Evolutionary conservation across 2,888 invertebrate genomes (phyloP).

Genomic region (Sphaerophoria rueppellii): DNA sequence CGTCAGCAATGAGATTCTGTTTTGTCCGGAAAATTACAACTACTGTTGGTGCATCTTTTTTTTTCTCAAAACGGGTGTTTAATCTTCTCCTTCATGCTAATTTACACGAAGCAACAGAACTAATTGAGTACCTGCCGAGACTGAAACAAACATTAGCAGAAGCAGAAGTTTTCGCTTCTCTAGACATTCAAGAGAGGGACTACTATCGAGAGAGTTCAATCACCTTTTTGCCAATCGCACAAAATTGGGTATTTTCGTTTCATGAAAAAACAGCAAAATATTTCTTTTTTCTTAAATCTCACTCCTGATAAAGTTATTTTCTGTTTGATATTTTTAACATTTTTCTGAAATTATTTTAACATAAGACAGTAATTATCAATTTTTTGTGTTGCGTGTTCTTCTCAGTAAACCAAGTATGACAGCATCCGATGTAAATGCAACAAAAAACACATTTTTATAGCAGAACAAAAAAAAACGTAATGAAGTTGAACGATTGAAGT

Average conservation of each 20-base stretch:
- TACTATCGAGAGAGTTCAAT: constrained; percentile 54
- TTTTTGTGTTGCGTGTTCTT: neutral
- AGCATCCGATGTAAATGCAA: constrained; percentile 26
- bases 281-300: neutral
- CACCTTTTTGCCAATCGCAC: constrained; percentile 46
- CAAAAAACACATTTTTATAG: constrained; percentile 9
- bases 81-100: constrained; percentile 29
- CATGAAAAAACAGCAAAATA: neutral
- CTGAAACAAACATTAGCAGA: too few relatives aligned
- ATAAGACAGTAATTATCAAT: neutral
- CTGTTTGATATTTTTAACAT: neutral
- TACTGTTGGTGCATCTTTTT: neutral
- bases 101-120: constrained; percentile 11
- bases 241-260: neutral
- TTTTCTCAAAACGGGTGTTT: neutral
- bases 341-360: neutral
- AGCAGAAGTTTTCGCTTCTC: constrained; percentile 56
- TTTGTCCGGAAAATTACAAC: too few relatives aligned
- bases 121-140: too few relatives aligned
- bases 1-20: too few relatives aligned
- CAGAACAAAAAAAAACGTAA: constrained; percentile 18
- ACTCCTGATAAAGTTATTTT: neutral
- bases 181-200: constrained; percentile 69
- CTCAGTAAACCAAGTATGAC: constrained; percentile 8
- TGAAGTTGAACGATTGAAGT: constrained; percentile 45